phyloP scores from a whole-genome alignment of 2,888 invertebrate genomes.

The Synanthedon formicaeformis region DNA sequence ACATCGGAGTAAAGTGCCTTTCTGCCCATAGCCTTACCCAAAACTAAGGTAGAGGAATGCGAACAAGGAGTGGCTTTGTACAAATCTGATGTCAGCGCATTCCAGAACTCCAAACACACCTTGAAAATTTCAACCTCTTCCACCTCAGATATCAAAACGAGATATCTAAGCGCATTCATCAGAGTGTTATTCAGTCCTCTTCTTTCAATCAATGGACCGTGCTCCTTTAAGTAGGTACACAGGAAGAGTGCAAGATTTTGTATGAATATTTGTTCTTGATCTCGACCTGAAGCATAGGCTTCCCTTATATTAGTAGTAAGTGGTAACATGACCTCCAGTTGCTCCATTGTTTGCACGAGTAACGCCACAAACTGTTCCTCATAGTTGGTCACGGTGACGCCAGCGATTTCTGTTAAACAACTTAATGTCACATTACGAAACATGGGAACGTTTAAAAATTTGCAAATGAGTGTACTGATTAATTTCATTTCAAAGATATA shows the following conservation, averaged over 20 bases:
- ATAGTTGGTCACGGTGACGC: conserved; percentile 89
- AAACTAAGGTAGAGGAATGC: conserved; percentile 48
- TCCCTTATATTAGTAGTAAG: conserved; percentile 91
- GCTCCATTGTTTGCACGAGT: conserved; percentile 92
- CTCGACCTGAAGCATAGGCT: conserved; percentile 93
- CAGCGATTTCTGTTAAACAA: conserved; percentile 98
- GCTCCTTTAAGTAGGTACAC: conserved; percentile 96
- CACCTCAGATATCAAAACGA: conserved; percentile 95
- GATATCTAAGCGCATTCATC: conserved; percentile 86
- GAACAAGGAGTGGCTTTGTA: conserved; percentile 88
- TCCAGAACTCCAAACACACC: conserved; percentile 99
- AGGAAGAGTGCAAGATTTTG: conserved; percentile 98
- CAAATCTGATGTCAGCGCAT: conserved; percentile 89
- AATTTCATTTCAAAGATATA: conserved; percentile 99
- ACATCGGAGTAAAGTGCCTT: conserved; percentile 84
- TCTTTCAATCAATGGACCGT: conserved; percentile 89
- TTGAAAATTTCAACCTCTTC: conserved; percentile 99
- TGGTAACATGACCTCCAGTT: conserved; percentile 93
- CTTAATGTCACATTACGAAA: conserved; percentile 98
- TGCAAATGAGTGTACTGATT: conserved; percentile 92
- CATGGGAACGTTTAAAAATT: conserved; percentile 97
- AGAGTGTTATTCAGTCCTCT: conserved; percentile 81
- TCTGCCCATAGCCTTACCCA: conserved; percentile 66
- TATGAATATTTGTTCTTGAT: conserved; percentile 98
- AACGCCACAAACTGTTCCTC: conserved; percentile 92